Percentiles rank a stretch among this genome's conserved stretches.
These are phyloP conservation scores for Notolabrus celidotus DNA, from an alignment of 2,797 vertebrate species.

Conservation along the genomic window DNA sequence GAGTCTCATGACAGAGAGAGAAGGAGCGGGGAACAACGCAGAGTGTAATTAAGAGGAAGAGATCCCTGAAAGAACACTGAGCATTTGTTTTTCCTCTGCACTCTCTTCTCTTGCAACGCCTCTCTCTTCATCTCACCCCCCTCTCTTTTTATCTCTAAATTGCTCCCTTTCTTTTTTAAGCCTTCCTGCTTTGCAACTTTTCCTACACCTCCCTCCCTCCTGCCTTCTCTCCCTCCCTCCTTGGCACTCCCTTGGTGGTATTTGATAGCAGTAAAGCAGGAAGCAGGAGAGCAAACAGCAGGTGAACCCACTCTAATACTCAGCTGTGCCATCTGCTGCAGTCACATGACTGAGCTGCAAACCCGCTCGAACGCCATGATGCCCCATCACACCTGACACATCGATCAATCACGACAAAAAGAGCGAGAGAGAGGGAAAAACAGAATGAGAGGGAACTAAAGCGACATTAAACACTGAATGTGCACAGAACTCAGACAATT, in stretches of 20 bases:
- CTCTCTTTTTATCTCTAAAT: slow-evolving; percentile 37
- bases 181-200: slow-evolving; percentile 32
- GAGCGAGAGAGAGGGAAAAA: slow-evolving; percentile 43
- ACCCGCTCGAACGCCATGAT: slow-evolving; percentile 87
- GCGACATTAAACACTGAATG: slow-evolving; percentile 9
- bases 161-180: not conserved
- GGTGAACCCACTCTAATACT: slow-evolving; percentile 87
- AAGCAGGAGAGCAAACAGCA: slow-evolving; percentile 91
- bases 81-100: slow-evolving; percentile 3
- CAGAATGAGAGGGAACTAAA: slow-evolving; percentile 23
- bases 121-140: slow-evolving; percentile 14
- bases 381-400: slow-evolving; percentile 94
- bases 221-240: slow-evolving; percentile 32
- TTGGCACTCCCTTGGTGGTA: slow-evolving; percentile 74
- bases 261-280: slow-evolving; percentile 80
- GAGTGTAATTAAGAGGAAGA: slow-evolving; percentile 50
- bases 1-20: slow-evolving; percentile 55
- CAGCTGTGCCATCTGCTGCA: slow-evolving; percentile 91
- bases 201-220: slow-evolving; percentile 32
- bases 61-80: slow-evolving; percentile 25
- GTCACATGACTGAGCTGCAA: slow-evolving; percentile 88
- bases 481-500: slow-evolving; percentile 28
- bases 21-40: slow-evolving; percentile 25
- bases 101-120: too few relatives aligned
- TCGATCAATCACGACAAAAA: slow-evolving; percentile 91